Conservation (phyloP, 35 echinoderm and acorn worm species). For the Hemicentrotus pulcherrimus region DNA sequence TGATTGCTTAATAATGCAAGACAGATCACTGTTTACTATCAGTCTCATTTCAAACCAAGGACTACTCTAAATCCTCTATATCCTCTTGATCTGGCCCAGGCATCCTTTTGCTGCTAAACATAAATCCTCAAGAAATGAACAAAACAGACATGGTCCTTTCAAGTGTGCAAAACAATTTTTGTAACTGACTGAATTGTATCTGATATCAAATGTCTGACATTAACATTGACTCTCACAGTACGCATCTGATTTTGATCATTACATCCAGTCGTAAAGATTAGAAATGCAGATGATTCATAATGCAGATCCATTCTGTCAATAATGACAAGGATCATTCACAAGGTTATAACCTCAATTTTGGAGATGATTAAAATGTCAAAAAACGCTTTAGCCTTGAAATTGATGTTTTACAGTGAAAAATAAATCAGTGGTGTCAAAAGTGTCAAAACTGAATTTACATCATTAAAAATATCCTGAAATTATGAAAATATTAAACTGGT, state of each 20-base stretch:
- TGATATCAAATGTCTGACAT: not conserved
- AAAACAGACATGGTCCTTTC: not conserved
- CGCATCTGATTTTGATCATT: not conserved
- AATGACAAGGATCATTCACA: not conserved
- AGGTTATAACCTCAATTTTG: not conserved
- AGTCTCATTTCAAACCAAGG: not conserved
- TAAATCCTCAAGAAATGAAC: not conserved
- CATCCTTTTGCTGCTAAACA: not conserved
- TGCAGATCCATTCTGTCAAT: not conserved
- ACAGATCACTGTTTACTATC: slow-evolving; percentile 1
- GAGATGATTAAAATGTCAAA: not conserved
- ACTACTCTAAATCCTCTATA: not conserved
- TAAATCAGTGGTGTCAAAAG: not conserved
- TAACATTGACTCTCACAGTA: not conserved
- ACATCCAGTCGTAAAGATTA: not conserved
- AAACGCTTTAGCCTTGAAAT: not conserved
- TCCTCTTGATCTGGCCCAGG: not conserved
- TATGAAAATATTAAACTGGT: too few species aligned
- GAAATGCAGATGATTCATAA: not conserved
- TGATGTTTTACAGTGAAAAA: not conserved
- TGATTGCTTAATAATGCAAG: slow-evolving; percentile 1
- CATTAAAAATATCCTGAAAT: not conserved
- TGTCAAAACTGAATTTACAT: not conserved
- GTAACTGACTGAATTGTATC: not conserved
- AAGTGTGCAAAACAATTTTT: not conserved